Base-by-base conservation (phyloP, 2,888 invertebrate species). In the Agrochola lychnidis region DNA sequence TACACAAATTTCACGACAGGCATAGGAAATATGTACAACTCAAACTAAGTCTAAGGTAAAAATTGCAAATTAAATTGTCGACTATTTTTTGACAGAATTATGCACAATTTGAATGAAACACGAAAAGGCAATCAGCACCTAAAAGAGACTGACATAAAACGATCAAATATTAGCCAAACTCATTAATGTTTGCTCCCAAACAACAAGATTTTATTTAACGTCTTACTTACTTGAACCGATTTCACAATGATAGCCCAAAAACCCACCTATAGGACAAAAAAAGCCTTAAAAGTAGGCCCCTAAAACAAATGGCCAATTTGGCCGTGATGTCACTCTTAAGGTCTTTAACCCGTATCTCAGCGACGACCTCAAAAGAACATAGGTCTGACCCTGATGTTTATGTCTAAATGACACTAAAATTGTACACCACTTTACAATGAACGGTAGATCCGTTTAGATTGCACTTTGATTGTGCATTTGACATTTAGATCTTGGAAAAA, bases 351-450 rank as follows among this genome's bases (percentile, higher is more conserved):
- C 40, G 61, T 67, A 61, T 56, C 25, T 25, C 68, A 70, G 40
- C 19, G 53, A 59, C 36, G 62, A 75, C 57, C 80, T 68, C 63
- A 69, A 64, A 53, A 36, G 56, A 64, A 25, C 84, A 75, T 69
- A 72, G 53, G 53, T 48, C 25, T 64, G 68, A 59, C 73, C 66
- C 48, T 70, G 25, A 36, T 56, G 40, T 59, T 76, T 14, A 42
- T 68, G 66, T 51, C 74, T 40, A 78, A 86, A 75, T 76, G 59
- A 79, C 70, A 84, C 56, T 59, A 63, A 76, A 72, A 72, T 71
- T 66, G 40, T 62, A 42, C 19, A 36, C n/a, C 71, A 67, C 62
- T 66, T 73, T 67, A 51, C 22, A 57, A 74, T 14, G 4, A 56
- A 36, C 56, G 51, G 69, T 53, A 67, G 62, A 48, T 73, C 45